A percentile compares a stretch with the other conserved stretches of the same genome.
These are phyloP conservation scores for Xanthia icteritia DNA, from an alignment of 2,888 invertebrate species.

Conservation along the genomic window DNA sequence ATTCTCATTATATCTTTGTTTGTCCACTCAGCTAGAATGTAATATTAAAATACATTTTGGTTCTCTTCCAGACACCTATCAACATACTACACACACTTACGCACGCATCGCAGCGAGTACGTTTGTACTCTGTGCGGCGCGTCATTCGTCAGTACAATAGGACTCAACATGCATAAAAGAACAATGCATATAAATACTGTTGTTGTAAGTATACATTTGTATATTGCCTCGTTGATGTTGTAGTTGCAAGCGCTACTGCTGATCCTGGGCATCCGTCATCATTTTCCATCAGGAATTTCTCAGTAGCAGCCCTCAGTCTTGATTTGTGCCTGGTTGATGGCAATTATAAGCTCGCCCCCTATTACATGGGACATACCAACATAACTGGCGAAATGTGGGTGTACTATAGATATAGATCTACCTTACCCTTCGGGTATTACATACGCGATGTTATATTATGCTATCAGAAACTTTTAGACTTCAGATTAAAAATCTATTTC, in stretches of 20 bases:
- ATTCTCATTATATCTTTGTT: background rate
- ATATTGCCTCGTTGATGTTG: background rate
- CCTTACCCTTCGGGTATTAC: background rate
- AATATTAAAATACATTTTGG: background rate
- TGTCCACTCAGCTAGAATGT: background rate
- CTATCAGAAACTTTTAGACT: background rate
- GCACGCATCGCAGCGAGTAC: slow-evolving; percentile 81
- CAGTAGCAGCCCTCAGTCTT: background rate
- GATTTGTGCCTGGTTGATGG: background rate
- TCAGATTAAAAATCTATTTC: background rate
- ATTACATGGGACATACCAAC: background rate
- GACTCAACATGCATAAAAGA: slow-evolving; percentile 80
- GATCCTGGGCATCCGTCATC: too few species aligned
- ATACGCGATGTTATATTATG: background rate
- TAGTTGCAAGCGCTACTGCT: background rate
- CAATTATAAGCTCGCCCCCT: background rate
- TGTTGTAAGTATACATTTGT: slow-evolving; percentile 42
- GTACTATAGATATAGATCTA: background rate
- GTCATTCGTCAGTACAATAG: slow-evolving; percentile 82
- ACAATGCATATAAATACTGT: slow-evolving; percentile 56
- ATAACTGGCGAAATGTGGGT: too few species aligned
- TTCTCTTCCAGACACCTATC: slow-evolving; percentile 68
- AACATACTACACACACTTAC: slow-evolving; percentile 84
- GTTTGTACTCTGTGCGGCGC: slow-evolving; percentile 82
- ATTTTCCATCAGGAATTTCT: background rate